Base-by-base conservation (phyloP, 2,888 invertebrate genomes). In the Cheilosia pagana region DNA sequence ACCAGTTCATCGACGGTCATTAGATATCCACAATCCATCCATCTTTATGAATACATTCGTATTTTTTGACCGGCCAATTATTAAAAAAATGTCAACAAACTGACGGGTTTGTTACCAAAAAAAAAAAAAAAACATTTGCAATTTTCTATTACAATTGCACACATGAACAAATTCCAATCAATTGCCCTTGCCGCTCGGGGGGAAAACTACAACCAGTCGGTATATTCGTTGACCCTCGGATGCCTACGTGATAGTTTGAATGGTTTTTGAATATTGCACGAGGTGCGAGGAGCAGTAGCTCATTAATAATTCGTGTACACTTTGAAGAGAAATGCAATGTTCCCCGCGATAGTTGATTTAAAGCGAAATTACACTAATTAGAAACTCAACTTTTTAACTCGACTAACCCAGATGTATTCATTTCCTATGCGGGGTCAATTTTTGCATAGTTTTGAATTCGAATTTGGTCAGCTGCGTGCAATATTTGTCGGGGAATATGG, bases 171-270 rank as follows among this genome's bases (percentile, higher is more conserved):
- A n/a, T n/a, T 14, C 2, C n/a, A 31, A 31, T 10, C 35, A 12
- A 10, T 31, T 31, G 41, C 21, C 57, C 21, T 23, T 39, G 39
- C 19, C 16, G 45, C 16, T 14, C 4, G n/a, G 5, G n/a, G n/a
- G 41, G n/a, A n/a, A 14, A 35, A 7, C 21, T 7, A 43, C 14
- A 28, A 6, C 31, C 31, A 60, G 31, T 23, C 55, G 41, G 16
- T 48, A 25, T 68, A 74, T 68, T 25, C 57, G 59, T 76, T 81
- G 76, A 75, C 81, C 76, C 60, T 50, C 65, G 60, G 52, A 53
- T 65, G 71, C n/a, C 65, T 81, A 81, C 76, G 81, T 81, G 76
- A 76, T 65, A 41, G 41, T 71, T 76, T 39, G 19, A 60, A 45
- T 62, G 21, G 43, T 62, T 71, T 81, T 81, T 63, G 63, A 68